Evolutionary conservation across 2,888 invertebrate genomes (phyloP).

Genomic region (Cyclophora punctaria): DNA sequence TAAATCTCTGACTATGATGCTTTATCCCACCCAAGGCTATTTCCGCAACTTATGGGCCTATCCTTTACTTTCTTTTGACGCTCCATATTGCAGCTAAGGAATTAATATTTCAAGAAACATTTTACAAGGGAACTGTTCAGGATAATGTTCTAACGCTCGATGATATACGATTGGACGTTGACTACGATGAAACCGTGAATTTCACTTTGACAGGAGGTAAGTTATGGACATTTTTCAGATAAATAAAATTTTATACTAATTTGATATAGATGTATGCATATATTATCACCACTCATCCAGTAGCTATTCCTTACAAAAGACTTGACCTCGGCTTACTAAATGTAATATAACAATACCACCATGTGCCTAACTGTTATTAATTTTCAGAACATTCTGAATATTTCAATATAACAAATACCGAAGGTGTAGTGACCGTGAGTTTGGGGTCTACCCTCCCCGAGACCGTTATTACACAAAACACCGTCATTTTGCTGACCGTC

Average conservation of each 20-base stretch:
- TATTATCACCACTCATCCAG: too few species aligned
- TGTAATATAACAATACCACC: too few species aligned
- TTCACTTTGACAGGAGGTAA: constrained; percentile 46
- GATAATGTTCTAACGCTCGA: constrained; percentile 28
- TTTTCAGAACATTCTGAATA: too few species aligned
- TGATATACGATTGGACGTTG: constrained; percentile 32
- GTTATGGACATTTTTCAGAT: constrained; percentile 8
- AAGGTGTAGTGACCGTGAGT: constrained; percentile 31
- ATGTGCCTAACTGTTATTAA: too few species aligned
- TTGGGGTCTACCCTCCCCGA: constrained; percentile 30
- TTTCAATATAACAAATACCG: constrained; percentile 12
- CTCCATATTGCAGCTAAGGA: constrained; percentile 38
- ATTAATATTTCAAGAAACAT: constrained; percentile 39
- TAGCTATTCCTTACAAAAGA: too few species aligned
- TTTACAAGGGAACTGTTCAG: constrained; percentile 41
- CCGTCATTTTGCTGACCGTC: constrained; percentile 40
- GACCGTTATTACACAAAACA: constrained; percentile 37
- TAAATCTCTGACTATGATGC: constrained; percentile 14
- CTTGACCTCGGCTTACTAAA: too few species aligned
- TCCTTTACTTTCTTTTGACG: constrained; percentile 16
- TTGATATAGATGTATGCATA: too few species aligned
- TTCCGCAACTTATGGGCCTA: constrained; percentile 11
- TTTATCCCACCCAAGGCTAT: constrained; percentile 8
- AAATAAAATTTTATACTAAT: too few species aligned
- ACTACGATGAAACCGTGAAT: constrained; percentile 34